Conservation (phyloP, 2,888 invertebrate species). For the Biston betularia region DNA sequence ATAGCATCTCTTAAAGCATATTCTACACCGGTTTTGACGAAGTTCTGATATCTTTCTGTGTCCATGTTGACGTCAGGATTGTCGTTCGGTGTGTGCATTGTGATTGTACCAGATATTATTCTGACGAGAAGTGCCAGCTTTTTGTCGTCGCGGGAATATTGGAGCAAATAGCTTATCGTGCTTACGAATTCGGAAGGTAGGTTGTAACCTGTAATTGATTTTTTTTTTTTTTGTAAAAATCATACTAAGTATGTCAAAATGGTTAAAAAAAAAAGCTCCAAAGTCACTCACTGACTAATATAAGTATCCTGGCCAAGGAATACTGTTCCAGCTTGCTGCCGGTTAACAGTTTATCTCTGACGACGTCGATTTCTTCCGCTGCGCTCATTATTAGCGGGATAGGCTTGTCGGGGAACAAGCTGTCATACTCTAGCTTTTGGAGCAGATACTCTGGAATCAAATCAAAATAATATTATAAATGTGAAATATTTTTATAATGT, state of each 20-base stretch:
- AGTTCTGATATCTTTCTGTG: slow-evolving; percentile 72
- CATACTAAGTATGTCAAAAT: not conserved
- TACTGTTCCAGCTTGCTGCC: slow-evolving; percentile 78
- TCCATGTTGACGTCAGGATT: slow-evolving; percentile 67
- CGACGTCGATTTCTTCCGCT: slow-evolving; percentile 71
- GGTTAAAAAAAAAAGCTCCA: not conserved
- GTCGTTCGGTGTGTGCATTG: slow-evolving; percentile 76
- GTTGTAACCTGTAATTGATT: slow-evolving; percentile 80
- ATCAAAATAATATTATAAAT: not conserved
- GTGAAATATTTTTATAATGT: no score
- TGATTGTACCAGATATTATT: slow-evolving; percentile 87
- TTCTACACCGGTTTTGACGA: slow-evolving; percentile 74
- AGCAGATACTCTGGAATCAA: slow-evolving; percentile 72
- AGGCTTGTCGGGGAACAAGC: slow-evolving; percentile 69
- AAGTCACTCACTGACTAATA: slow-evolving; percentile 78
- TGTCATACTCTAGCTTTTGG: slow-evolving; percentile 79
- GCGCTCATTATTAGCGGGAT: slow-evolving; percentile 75
- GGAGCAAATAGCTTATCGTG: slow-evolving; percentile 86
- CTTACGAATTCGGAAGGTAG: slow-evolving; percentile 87
- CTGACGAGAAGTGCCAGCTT: slow-evolving; percentile 88
- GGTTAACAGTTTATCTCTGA: slow-evolving; percentile 71
- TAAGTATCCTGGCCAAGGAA: slow-evolving; percentile 76
- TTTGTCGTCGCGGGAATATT: slow-evolving; percentile 85
- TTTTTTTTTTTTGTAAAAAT: not conserved
- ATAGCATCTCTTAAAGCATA: slow-evolving; percentile 74